Conservation (phyloP, 1,140 invertebrate species). For the Macrostomum lignano region DNA sequence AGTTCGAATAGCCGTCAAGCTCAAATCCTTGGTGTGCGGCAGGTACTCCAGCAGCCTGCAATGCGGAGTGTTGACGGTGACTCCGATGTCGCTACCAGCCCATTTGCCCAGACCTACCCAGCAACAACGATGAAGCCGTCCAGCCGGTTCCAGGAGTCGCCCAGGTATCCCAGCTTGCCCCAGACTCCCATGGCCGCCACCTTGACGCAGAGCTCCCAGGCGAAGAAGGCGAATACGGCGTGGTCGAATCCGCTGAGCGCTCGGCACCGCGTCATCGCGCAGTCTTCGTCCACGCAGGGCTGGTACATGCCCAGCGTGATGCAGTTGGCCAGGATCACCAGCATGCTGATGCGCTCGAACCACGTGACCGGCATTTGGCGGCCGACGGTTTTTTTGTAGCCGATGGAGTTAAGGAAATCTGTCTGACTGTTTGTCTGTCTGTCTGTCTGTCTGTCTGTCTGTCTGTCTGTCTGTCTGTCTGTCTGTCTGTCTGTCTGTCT, state of each 20-base stretch:
- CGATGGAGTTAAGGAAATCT: no score
- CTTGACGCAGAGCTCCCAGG: slow-evolving; percentile 54
- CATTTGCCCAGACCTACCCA: slow-evolving; percentile 58
- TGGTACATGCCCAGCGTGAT: slow-evolving; percentile 96
- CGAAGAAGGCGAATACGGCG: slow-evolving; percentile 89
- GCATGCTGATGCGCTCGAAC: slow-evolving; percentile 93
- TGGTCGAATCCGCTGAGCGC: slow-evolving; percentile 85
- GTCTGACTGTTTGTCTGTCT: no score
- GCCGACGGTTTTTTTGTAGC: no score
- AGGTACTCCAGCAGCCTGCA: slow-evolving; percentile 75
- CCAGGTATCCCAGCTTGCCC: slow-evolving; percentile 69
- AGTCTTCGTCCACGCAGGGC: slow-evolving; percentile 56
- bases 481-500: no score
- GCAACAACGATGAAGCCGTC: slow-evolving; percentile 91
- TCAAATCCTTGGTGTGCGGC: slow-evolving; percentile 75
- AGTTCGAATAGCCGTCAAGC: slow-evolving; percentile 82
- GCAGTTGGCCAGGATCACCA: slow-evolving; percentile 90
- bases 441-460: no score
- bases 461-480: no score
- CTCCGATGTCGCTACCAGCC: no score
- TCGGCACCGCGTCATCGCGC: slow-evolving; percentile 59
- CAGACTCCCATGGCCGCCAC: slow-evolving; percentile 89
- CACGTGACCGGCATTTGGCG: no score
- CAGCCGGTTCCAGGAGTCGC: slow-evolving; percentile 82
- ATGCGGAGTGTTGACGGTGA: no score